Evolutionary conservation across 2,797 vertebrate species (phyloP).

Genomic region (Ctenopoma kingsleyae): DNA sequence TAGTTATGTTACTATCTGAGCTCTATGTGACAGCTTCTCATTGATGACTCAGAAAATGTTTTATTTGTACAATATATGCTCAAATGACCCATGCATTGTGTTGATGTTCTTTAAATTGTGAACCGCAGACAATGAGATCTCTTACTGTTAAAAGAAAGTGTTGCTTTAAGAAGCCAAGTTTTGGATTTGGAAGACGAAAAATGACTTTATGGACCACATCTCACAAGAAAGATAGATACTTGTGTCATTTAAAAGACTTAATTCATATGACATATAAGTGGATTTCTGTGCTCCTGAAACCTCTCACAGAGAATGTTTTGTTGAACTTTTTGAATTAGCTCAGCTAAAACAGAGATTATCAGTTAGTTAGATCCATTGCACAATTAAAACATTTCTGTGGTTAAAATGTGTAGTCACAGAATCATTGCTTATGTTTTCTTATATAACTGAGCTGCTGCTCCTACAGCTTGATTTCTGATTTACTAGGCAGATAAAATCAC

Average conservation of each 20-base stretch:
- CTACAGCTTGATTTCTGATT: not conserved
- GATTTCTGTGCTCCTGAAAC: not conserved
- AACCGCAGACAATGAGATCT: slow-evolving; percentile 2
- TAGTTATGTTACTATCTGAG: slow-evolving; percentile 12
- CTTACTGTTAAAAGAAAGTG: not conserved
- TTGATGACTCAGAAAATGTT: slow-evolving; percentile 4
- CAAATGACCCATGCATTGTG: not conserved
- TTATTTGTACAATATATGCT: slow-evolving; percentile 6
- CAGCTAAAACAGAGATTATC: not conserved
- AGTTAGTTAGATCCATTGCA: slow-evolving; percentile 1
- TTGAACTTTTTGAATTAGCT: too few relatives aligned
- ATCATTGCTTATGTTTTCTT: not conserved
- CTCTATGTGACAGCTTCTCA: not conserved
- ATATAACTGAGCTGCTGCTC: slow-evolving; percentile 1
- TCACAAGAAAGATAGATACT: not conserved
- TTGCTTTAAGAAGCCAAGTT: not conserved
- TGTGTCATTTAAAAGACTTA: not conserved
- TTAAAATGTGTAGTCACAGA: not conserved
- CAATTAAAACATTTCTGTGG: not conserved
- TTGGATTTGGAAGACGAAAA: not conserved
- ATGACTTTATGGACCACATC: not conserved
- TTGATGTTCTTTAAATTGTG: not conserved
- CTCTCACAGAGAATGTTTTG: too few relatives aligned
- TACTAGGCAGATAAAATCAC: not conserved
- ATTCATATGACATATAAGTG: not conserved